A percentile compares a stretch with the other conserved stretches of the same genome.
phyloP scores from a whole-genome alignment of 2,797 vertebrate genomes.

The Pogoniulus pusillus region DNA sequence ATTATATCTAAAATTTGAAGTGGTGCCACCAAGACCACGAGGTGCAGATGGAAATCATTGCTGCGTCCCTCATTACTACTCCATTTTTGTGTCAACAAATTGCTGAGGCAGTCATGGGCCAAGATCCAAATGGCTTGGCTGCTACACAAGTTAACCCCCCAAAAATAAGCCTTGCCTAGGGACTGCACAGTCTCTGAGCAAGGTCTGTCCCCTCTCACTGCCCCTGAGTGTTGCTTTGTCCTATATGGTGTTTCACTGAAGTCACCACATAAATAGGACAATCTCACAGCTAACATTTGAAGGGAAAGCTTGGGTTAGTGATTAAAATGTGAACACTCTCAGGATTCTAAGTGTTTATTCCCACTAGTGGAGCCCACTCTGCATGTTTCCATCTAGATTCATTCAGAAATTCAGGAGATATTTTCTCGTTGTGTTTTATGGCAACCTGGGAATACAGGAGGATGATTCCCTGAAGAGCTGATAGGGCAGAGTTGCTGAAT shows the following conservation, averaged over 20 bases:
- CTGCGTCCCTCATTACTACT: neutral
- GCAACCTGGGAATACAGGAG: neutral
- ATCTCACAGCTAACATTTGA: accelerated
- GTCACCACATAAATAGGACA: neutral
- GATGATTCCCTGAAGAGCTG: neutral
- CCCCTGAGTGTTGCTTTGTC: accelerated
- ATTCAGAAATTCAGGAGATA: neutral
- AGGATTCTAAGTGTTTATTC: neutral
- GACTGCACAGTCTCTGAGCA: neutral
- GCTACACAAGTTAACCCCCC: neutral
- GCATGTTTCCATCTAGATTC: neutral
- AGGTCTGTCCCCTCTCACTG: neutral
- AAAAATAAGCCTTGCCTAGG: neutral
- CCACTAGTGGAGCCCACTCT: neutral
- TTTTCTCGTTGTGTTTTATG: neutral
- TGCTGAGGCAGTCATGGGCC: neutral
- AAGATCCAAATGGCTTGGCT: neutral
- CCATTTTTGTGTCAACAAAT: neutral
- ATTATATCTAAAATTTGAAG: neutral
- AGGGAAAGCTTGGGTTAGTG: neutral
- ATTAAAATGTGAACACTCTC: neutral
- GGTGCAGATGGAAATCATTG: neutral
- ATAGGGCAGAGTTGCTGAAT: neutral
- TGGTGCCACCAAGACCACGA: neutral
- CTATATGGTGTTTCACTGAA: accelerated